Conservation (phyloP, 2,888 invertebrate genomes). For the Aporophyla lueneburgensis region DNA sequence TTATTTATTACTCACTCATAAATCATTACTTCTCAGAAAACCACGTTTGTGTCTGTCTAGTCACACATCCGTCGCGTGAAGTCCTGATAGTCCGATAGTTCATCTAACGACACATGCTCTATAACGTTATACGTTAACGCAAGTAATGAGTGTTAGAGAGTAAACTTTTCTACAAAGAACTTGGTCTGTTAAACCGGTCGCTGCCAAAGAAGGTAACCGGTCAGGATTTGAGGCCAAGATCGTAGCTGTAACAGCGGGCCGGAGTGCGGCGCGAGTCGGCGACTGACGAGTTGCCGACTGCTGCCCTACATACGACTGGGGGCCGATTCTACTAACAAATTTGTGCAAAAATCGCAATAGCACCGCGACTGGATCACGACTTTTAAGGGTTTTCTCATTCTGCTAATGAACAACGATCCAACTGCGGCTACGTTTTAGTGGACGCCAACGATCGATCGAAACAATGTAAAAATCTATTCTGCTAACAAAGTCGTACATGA, state of each 20-base stretch:
- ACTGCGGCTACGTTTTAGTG: too few relatives aligned
- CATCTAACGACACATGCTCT: constrained; percentile 57
- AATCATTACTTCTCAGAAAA: constrained; percentile 70
- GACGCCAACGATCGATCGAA: too few relatives aligned
- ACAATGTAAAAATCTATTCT: too few relatives aligned
- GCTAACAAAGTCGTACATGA: too few relatives aligned
- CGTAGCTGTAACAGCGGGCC: constrained; percentile 70
- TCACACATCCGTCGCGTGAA: constrained; percentile 61
- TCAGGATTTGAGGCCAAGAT: constrained; percentile 86
- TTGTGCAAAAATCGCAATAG: too few relatives aligned
- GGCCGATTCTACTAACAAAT: too few relatives aligned
- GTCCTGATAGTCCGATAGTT: constrained; percentile 62
- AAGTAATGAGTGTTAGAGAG: constrained; percentile 76
- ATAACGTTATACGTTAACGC: constrained; percentile 64
- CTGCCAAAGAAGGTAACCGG: constrained; percentile 87
- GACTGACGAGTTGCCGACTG: constrained; percentile 62
- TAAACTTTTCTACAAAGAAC: constrained; percentile 80
- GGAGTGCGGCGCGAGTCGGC: constrained; percentile 57
- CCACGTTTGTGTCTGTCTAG: constrained; percentile 66
- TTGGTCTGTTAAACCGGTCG: constrained; percentile 86
- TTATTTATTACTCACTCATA: constrained; percentile 75
- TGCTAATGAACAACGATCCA: too few relatives aligned
- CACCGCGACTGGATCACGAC: too few relatives aligned
- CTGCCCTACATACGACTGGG: constrained; percentile 84
- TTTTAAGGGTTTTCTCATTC: too few relatives aligned